Evolutionary conservation across 2,888 invertebrate species (phyloP).

Genomic region (Allacma fusca): DNA sequence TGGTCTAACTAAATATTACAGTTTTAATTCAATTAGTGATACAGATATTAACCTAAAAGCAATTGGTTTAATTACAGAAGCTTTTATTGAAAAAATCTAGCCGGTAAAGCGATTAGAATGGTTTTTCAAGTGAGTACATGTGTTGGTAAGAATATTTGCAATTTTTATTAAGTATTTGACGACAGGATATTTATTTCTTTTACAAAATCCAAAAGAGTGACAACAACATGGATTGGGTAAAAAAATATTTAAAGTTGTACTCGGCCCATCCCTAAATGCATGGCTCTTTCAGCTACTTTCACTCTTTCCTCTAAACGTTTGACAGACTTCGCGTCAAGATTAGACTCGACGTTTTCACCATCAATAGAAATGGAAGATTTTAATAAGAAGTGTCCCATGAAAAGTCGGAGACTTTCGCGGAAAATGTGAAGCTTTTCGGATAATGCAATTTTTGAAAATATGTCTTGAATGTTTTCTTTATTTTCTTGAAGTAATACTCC

Average conservation of each 20-base stretch:
- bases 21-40: too few species aligned
- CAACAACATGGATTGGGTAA: too few species aligned
- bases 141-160: too few species aligned
- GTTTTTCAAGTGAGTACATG: too few species aligned
- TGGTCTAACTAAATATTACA: too few species aligned
- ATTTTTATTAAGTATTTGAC: neutral
- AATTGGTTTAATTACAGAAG: too few species aligned
- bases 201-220: too few species aligned
- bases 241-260: slow-evolving; percentile 62
- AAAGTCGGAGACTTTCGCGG: slow-evolving; percentile 82
- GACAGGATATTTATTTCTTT: neutral
- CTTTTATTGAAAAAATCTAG: too few species aligned
- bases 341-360: slow-evolving; percentile 64
- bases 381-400: slow-evolving; percentile 85
- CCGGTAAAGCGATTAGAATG: too few species aligned
- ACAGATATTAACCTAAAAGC: too few species aligned
- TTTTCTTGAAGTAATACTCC: slow-evolving; percentile 76
- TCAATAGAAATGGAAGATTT: slow-evolving; percentile 62
- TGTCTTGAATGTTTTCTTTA: slow-evolving; percentile 69
- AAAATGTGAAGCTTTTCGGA: slow-evolving; percentile 80
- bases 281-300: slow-evolving; percentile 73
- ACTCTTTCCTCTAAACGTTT: slow-evolving; percentile 67
- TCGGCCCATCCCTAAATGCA: slow-evolving; percentile 67
- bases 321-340: slow-evolving; percentile 68
- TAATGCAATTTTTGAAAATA: slow-evolving; percentile 77